Evolutionary conservation across 2,113 vertebrate genomes (phyloP).

Genomic region (Oryzias melastigma): DNA sequence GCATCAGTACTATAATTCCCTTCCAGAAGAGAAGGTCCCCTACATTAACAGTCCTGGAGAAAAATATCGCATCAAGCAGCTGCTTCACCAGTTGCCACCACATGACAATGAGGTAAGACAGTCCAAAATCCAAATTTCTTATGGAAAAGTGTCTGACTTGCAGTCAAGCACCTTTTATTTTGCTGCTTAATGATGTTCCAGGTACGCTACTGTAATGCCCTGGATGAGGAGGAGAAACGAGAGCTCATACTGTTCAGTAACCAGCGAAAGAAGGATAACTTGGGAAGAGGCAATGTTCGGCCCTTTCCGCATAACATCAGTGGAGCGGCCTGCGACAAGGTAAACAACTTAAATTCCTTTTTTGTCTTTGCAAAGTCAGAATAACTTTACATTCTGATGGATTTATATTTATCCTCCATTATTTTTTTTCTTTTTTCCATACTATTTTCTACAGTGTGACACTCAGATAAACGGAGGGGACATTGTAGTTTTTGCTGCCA

Average conservation of each 20-base stretch:
- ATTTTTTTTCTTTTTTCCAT: not conserved
- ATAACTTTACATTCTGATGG: not conserved
- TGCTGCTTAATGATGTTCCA: conserved; percentile 48
- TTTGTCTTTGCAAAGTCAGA: no score
- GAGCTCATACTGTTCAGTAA: conserved; percentile 97
- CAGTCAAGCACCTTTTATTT: no score
- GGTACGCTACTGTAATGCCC: conserved; percentile 92
- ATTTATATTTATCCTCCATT: not conserved
- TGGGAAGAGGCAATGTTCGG: conserved; percentile 92
- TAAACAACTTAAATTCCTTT: conserved; percentile 39
- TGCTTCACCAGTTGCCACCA: conserved; percentile 93
- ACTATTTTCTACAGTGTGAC: conserved; percentile 79
- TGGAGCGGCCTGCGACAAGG: conserved; percentile 93
- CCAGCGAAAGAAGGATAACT: conserved; percentile 93
- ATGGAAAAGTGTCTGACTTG: not conserved
- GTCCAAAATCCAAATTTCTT: not conserved
- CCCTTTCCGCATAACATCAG: conserved; percentile 93
- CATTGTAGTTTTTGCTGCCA: conserved; percentile 91
- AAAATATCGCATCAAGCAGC: conserved; percentile 94
- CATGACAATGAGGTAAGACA: conserved; percentile 95
- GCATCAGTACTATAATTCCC: conserved; percentile 96
- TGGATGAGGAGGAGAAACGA: conserved; percentile 96
- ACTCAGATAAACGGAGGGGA: conserved; percentile 93
- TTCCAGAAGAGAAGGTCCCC: conserved; percentile 96
- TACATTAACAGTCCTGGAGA: conserved; percentile 97